A percentile compares a stretch with the other conserved stretches of the same genome.
These are phyloP conservation scores for Akabosia matsudoensis DNA, from an alignment of 1,140 invertebrate genomes.

Conservation along the genomic window DNA sequence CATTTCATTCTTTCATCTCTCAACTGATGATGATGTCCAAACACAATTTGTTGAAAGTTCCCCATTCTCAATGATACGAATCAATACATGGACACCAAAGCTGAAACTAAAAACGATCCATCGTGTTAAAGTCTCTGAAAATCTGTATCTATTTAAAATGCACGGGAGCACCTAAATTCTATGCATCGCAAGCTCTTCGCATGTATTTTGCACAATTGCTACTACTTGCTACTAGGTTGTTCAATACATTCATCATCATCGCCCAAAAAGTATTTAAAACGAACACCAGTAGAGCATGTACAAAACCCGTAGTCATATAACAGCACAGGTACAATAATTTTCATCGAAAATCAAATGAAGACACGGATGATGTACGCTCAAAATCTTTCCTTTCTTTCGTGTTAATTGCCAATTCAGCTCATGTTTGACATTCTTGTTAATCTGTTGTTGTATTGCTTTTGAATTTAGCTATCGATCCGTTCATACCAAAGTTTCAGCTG, in stretches of 20 bases:
- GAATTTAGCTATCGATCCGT: neutral
- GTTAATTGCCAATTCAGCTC: conserved; percentile 7
- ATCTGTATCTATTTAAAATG: neutral
- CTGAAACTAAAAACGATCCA: neutral
- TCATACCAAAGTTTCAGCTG: neutral
- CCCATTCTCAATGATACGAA: too few relatives aligned
- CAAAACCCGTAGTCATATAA: too few relatives aligned
- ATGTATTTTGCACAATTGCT: too few relatives aligned
- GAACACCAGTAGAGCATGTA: neutral
- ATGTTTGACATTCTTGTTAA: conserved; percentile 21
- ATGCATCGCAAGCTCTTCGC: neutral
- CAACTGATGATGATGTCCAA: too few relatives aligned
- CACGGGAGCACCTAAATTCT: neutral
- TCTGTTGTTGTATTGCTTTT: conserved; percentile 20
- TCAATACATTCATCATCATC: neutral
- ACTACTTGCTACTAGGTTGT: neutral
- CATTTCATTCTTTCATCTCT: too few relatives aligned
- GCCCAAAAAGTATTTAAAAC: neutral
- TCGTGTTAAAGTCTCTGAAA: too few relatives aligned
- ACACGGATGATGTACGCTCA: too few relatives aligned
- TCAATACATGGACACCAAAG: too few relatives aligned
- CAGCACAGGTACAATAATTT: too few relatives aligned
- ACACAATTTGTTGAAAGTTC: too few relatives aligned
- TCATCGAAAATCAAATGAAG: too few relatives aligned
- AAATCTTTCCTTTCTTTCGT: neutral